Conservation (phyloP, 2,113 vertebrate genomes). For the Deroptyus accipitrinus region DNA sequence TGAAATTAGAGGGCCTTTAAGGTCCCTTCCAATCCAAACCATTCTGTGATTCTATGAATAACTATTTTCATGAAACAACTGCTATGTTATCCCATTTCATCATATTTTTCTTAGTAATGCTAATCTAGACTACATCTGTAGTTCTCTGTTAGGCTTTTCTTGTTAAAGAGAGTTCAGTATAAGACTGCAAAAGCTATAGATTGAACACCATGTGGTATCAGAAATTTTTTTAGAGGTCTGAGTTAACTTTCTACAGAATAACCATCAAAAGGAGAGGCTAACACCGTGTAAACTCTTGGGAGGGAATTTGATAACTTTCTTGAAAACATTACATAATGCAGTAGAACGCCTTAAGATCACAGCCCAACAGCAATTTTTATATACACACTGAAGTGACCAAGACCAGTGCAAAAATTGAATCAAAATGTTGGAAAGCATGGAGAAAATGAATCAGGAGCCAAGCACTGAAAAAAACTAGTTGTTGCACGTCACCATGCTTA, state of each 20-base stretch:
- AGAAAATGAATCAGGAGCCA: background rate
- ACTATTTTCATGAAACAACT: conserved; percentile 39
- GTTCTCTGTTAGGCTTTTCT: background rate
- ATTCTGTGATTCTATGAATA: background rate
- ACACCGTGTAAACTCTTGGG: background rate
- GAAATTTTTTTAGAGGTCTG: background rate
- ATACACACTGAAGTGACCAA: background rate
- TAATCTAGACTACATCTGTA: background rate
- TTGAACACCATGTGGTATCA: background rate
- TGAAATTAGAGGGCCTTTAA: background rate
- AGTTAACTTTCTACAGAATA: background rate
- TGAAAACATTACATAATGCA: background rate
- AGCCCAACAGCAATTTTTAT: background rate
- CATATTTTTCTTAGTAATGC: conserved; percentile 2
- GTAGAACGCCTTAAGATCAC: background rate
- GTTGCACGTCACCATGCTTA: background rate
- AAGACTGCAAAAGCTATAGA: background rate
- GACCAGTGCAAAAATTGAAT: background rate
- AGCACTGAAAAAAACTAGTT: background rate
- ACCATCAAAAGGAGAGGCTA: background rate
- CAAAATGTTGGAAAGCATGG: background rate
- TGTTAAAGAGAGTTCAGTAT: background rate
- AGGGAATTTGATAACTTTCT: background rate
- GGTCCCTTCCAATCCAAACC: background rate
- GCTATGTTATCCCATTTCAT: background rate